A percentile compares a stretch with the other conserved stretches of the same genome.
These are phyloP conservation scores for Leptinotarsa juncta DNA, from an alignment of 2,888 invertebrate genomes.

Conservation along the genomic window DNA sequence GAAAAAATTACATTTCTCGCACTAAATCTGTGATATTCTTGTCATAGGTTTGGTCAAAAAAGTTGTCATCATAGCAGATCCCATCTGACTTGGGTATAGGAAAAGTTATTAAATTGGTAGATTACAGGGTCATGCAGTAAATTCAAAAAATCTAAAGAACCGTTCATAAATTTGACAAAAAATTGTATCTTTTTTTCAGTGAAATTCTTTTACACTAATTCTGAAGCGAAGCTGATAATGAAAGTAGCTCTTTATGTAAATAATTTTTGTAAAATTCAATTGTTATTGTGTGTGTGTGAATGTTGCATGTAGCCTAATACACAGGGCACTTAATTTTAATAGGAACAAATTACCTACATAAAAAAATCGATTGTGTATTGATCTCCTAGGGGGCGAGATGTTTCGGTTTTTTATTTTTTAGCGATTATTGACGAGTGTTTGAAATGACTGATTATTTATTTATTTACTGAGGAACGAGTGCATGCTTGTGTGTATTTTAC, in stretches of 20 bases:
- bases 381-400: slow-evolving; percentile 44
- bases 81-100: too few relatives aligned
- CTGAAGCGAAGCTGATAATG: slow-evolving; percentile 7
- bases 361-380: slow-evolving; percentile 36
- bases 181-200: not conserved
- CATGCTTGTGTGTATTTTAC: slow-evolving; percentile 39
- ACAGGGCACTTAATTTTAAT: slow-evolving; percentile 27
- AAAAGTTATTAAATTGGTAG: too few relatives aligned
- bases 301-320: slow-evolving; percentile 30
- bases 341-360: slow-evolving; percentile 25
- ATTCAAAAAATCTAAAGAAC: not conserved
- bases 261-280: slow-evolving; percentile 37
- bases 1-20: too few relatives aligned
- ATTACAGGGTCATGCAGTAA: too few relatives aligned
- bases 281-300: slow-evolving; percentile 40
- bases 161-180: not conserved
- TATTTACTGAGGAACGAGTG: slow-evolving; percentile 36
- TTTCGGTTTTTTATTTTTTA: slow-evolving; percentile 24
- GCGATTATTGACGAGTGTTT: slow-evolving; percentile 37
- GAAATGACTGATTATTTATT: slow-evolving; percentile 48
- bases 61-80: too few relatives aligned
- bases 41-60: too few relatives aligned
- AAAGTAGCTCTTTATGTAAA: slow-evolving; percentile 23
- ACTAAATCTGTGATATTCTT: too few relatives aligned
- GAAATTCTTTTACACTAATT: not conserved